Conservation (phyloP, 2,888 invertebrate genomes). For the Dysmachus trigonus region DNA sequence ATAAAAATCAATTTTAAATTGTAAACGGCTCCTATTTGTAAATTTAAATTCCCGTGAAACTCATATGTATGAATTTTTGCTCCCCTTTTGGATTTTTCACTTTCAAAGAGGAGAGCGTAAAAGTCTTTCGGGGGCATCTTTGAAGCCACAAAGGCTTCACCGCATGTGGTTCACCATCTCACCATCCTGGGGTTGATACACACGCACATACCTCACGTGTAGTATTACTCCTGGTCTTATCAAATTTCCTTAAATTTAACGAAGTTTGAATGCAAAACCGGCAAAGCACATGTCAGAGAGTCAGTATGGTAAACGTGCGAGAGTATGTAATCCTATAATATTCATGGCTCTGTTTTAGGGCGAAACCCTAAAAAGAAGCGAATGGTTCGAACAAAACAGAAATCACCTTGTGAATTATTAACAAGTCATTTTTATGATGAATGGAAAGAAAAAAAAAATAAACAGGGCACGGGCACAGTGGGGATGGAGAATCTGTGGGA, state of each 20-base stretch:
- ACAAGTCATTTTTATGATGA: slow-evolving; percentile 46
- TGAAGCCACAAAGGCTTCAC: background rate
- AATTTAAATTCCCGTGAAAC: background rate
- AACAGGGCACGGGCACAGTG: background rate
- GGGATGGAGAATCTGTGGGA: background rate
- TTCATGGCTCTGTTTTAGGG: slow-evolving; percentile 7
- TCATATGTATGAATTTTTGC: background rate
- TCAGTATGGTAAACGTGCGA: background rate
- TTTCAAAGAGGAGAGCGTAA: background rate
- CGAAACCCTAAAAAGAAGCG: background rate
- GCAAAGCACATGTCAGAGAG: slow-evolving; percentile 8
- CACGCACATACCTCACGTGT: background rate
- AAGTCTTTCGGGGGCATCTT: background rate
- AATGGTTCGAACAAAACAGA: slow-evolving; percentile 25
- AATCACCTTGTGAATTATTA: slow-evolving; percentile 43
- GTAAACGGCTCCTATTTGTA: background rate
- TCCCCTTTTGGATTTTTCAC: background rate
- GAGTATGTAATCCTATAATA: slow-evolving; percentile 9
- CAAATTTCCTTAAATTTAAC: background rate
- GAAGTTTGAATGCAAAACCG: background rate
- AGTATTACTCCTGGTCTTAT: slow-evolving; percentile 2
- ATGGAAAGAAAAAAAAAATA: slow-evolving; percentile 32
- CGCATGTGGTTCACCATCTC: background rate
- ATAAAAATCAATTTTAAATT: background rate
- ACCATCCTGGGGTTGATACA: background rate